Evolutionary conservation across 2,888 invertebrate species (phyloP), one percentile per base, ranked within the genome.

Genomic region (Tethea ocularis): DNA sequence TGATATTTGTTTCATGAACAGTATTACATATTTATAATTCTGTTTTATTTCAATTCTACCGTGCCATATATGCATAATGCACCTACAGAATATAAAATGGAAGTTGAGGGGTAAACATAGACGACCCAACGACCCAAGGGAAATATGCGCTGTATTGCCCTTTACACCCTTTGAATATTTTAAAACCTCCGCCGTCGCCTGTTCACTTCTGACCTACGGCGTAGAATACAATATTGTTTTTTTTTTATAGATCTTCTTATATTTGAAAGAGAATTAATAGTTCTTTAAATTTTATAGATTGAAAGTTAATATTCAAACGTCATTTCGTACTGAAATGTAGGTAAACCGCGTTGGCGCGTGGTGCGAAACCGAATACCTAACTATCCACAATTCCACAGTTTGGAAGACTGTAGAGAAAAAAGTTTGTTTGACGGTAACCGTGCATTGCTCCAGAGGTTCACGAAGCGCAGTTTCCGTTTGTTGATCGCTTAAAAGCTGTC

Each of bases 111-210:
- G 78, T 81, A 79, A 80, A 76, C 75, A 76, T 68, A 63, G 69
- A 56, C 61, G 67, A 71, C 88, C 78, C 91, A 56, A 56, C 61
- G 67, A 71, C 88, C 78, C 91, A 56, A 61, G 92, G 92, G 92
- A 91, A 92, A 92, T 91, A 88, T 79, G 80, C 80, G 71, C 82
- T 77, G 75, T 79, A 80, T 85, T 91, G 91, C 92, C 92, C 92
- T 92, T 92, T 92, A 90, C 84, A 89, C 91, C 85, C 88, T 83
- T 83, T 91, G 88, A 91, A 92, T 92, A 91, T 91, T 91, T 33
- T 91, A 87, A 91, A 85, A 72, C 78, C 76, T 77, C 3, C 13
- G 33, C 11, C 33, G 11, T 72, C 61, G 65, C 67, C 82, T 77
- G 78, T 76, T 79, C 75, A 74, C 75, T 69, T 57, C 46, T 72